These are phyloP conservation scores for Rousettus madagascariensis DNA, from an alignment of 2,797 vertebrate species.

Conservation along the genomic window DNA sequence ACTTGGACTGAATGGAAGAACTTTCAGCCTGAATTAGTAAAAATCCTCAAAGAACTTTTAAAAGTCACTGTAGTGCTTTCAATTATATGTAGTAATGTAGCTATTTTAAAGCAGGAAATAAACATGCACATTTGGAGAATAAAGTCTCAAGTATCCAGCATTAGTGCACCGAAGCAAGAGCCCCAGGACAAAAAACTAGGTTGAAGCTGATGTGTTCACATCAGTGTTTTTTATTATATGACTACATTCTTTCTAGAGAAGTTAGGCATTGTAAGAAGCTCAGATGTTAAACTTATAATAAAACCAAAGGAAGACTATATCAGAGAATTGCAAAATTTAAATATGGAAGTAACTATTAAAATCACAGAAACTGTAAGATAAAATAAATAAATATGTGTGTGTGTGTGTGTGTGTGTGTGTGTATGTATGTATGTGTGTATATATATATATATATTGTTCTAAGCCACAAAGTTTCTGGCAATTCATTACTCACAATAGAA, in stretches of 20 bases:
- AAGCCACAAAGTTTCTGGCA: background rate
- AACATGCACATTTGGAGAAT: background rate
- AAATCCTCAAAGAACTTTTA: background rate
- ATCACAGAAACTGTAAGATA: background rate
- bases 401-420: background rate
- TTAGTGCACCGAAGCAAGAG: background rate
- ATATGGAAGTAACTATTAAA: background rate
- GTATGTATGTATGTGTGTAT: no score
- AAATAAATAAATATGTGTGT: no score
- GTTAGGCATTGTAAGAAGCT: slow-evolving; percentile 6
- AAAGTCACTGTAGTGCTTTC: background rate
- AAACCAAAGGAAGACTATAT: slow-evolving; percentile 29
- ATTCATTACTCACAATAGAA: background rate
- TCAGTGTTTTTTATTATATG: slow-evolving; percentile 17
- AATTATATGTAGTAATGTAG: background rate
- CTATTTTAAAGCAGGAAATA: background rate
- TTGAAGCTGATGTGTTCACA: background rate
- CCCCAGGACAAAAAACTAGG: background rate
- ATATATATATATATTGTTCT: no score
- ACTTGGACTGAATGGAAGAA: background rate
- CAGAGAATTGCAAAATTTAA: slow-evolving; percentile 32
- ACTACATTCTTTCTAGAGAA: slow-evolving; percentile 40
- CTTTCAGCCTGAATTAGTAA: background rate
- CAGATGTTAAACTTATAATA: slow-evolving; percentile 28
- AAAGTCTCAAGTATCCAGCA: background rate